Evolutionary conservation across 2,888 invertebrate genomes (phyloP).

Genomic region (Synanthedon formicaeformis): DNA sequence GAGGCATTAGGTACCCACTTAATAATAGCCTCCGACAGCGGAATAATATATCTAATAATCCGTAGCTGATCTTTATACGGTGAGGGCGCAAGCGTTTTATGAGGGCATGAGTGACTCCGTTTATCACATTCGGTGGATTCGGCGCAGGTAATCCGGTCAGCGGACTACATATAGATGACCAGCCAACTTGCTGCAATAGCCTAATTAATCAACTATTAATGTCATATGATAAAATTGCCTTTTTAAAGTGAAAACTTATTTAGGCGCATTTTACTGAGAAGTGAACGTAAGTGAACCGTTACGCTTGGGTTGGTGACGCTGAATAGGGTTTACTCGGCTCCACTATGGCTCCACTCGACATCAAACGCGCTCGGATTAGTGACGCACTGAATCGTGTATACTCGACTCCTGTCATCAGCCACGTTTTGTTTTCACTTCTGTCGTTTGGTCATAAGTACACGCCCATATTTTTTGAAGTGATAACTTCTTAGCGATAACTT

Average conservation of each 20-base stretch:
- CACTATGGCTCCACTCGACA: too few species aligned
- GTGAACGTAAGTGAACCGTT: too few species aligned
- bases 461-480: too few species aligned
- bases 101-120: slow-evolving; percentile 8
- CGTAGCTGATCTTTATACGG: slow-evolving; percentile 2
- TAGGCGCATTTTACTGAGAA: too few species aligned
- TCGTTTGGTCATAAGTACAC: too few species aligned
- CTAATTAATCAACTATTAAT: slow-evolving; percentile 7
- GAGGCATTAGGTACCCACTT: neutral
- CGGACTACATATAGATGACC: slow-evolving; percentile 10
- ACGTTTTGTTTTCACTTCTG: too few species aligned
- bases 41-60: slow-evolving; percentile 3
- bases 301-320: neutral
- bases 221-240: neutral
- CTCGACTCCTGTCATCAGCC: too few species aligned
- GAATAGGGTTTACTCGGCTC: neutral
- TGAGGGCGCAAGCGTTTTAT: slow-evolving; percentile 8
- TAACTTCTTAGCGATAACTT: too few species aligned
- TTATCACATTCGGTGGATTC: slow-evolving; percentile 10
- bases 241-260: neutral
- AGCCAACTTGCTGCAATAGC: slow-evolving; percentile 4
- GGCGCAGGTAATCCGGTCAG: slow-evolving; percentile 8
- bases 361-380: too few species aligned
- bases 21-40: neutral
- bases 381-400: too few species aligned